Evolutionary conservation across 2,888 invertebrate genomes (phyloP), one percentile per base, ranked within the genome.

Genomic region (Luffia ferchaultella): DNA sequence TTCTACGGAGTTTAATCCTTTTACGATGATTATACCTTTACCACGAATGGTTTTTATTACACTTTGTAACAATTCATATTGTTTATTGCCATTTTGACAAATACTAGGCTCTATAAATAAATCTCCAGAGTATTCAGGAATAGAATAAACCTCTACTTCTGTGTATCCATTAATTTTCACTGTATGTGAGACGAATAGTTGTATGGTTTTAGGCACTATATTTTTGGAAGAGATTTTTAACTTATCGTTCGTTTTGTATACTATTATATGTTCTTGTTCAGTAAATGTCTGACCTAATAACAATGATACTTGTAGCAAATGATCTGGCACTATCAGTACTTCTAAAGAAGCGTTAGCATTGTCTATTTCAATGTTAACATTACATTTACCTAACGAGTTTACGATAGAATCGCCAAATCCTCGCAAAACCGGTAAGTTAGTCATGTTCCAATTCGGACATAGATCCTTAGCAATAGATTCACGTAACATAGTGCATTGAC

Each of bases 381-480:
- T 9, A 3, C 50, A 50, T 48, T 52, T 55, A 16, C 50, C 55
- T 19, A 53, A 18, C 3, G 57, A 56, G 9, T 19, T 12, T 20
- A 56, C 51, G 7, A 43, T 2, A 9, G 52, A 53, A 20, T 57
- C 49, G 2, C 56, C 57, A 47, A 59, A 55, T 12, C 57, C 57
- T 45, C 46, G 53, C 2, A 58, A 45, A 7, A 51, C 15, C 16
- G 57, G 57, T 15, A 57, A 18, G 30, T 12, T 30, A 7, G 30
- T 30, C 30, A 30, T 30, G 30, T 7, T 30, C 30, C 30, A 30
- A 30, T 3, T 12, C 3, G n/a, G 3, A 42, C n/a, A 5, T n/a
- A 42, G 3, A 5, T 42, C 5, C n/a, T 3, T 12, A 5, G 57
- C 57, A 46, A 48, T 50, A 41, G 52, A 46, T 12, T 50, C 16